phyloP scores from a whole-genome alignment of 1,140 invertebrate genomes.

The Pseudoatta argentina region DNA sequence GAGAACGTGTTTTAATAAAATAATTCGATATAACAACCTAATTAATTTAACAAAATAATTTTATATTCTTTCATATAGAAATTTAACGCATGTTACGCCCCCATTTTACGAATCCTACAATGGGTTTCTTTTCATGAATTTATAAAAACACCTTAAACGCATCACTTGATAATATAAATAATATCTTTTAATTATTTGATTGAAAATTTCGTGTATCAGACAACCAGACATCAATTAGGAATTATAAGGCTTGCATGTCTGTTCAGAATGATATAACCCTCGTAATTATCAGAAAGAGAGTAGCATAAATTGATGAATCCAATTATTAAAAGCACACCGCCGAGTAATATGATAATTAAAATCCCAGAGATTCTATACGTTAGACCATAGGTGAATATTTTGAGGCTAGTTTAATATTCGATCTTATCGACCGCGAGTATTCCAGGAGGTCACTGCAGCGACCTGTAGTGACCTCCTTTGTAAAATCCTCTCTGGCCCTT shows the following conservation, averaged over 20 bases:
- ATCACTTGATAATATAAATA: neutral
- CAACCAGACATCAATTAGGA: neutral
- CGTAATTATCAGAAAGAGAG: neutral
- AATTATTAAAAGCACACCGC: slow-evolving; percentile 26
- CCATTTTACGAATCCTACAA: neutral
- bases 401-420: slow-evolving; percentile 43
- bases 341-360: slow-evolving; percentile 1
- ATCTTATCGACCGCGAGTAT: neutral
- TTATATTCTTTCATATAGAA: slow-evolving; percentile 6
- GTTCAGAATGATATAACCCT: neutral
- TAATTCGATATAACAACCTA: slow-evolving; percentile 13
- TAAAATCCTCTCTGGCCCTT: neutral
- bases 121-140: neutral
- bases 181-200: slow-evolving; percentile 6
- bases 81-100: neutral
- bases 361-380: neutral
- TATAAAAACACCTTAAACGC: neutral
- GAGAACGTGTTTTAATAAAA: slow-evolving; percentile 5
- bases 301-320: slow-evolving; percentile 2
- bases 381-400: slow-evolving; percentile 6
- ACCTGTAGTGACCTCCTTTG: slow-evolving; percentile 60
- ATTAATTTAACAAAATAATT: slow-evolving; percentile 21
- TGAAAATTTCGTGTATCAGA: neutral
- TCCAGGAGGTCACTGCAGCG: slow-evolving; percentile 25
- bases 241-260: neutral